Conservation (phyloP, 2,113 vertebrate species). For the Perccottus glenii region DNA sequence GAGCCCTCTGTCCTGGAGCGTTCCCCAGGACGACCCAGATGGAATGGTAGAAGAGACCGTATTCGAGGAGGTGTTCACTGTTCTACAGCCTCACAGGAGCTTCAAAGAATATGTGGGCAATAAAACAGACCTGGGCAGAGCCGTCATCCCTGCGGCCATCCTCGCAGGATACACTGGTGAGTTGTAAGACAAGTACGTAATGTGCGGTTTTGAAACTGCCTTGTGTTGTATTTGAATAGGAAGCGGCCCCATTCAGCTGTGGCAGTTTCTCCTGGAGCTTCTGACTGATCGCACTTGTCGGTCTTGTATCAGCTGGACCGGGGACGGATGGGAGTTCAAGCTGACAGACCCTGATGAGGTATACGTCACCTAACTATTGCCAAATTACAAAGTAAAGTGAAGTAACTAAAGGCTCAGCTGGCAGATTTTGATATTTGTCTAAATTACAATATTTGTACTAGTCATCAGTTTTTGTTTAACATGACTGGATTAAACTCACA, state of each 20-base stretch:
- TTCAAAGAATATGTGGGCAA: constrained; percentile 67
- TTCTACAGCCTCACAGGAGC: constrained; percentile 53
- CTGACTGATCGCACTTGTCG: constrained; percentile 75
- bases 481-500: too few species aligned
- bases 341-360: constrained; percentile 77
- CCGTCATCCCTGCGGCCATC: constrained; percentile 67
- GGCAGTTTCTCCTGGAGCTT: constrained; percentile 79
- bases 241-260: constrained; percentile 76
- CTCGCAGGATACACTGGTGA: constrained; percentile 74
- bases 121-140: constrained; percentile 40
- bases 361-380: too few species aligned
- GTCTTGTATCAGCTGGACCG: constrained; percentile 77
- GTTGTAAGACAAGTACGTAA: not conserved
- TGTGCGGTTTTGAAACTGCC: not conserved
- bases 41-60: constrained; percentile 9
- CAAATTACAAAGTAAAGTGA: too few species aligned
- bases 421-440: too few species aligned
- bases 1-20: constrained; percentile 36
- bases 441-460: too few species aligned
- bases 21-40: constrained; percentile 19
- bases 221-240: constrained; percentile 54
- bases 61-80: constrained; percentile 33
- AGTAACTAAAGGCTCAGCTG: too few species aligned
- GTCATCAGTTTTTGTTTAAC: too few species aligned
- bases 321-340: constrained; percentile 79